These are phyloP conservation scores for Cephalotes varians DNA, from an alignment of 2,888 invertebrate genomes.

Conservation along the genomic window DNA sequence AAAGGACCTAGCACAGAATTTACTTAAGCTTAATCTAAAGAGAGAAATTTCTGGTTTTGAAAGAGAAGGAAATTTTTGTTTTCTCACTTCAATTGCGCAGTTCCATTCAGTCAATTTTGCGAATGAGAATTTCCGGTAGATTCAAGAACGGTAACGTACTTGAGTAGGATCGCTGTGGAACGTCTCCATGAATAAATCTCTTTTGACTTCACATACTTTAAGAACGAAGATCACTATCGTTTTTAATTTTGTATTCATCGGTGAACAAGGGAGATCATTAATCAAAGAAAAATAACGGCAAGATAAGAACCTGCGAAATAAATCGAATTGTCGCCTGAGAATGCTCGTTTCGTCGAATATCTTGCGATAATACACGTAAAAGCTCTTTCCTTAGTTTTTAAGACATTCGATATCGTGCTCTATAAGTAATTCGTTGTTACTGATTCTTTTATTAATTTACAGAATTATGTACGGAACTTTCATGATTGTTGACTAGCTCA, in stretches of 20 bases:
- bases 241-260: slow-evolving; percentile 36
- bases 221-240: background rate
- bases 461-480: background rate
- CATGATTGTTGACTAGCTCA: background rate
- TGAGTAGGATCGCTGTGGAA: background rate
- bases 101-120: slow-evolving; percentile 2
- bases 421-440: background rate
- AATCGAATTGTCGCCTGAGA: background rate
- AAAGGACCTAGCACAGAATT: background rate
- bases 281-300: slow-evolving; percentile 16
- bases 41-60: background rate
- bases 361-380: background rate
- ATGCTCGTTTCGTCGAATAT: background rate
- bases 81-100: background rate
- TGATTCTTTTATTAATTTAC: background rate
- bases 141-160: background rate
- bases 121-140: background rate
- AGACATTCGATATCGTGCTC: background rate
- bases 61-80: background rate
- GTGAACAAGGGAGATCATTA: background rate
- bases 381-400: background rate
- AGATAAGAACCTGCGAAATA: background rate
- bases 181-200: slow-evolving; percentile 6
- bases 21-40: background rate
- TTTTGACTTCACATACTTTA: background rate